Base-by-base conservation (phyloP, 2,113 vertebrate genomes). In the Craseonycteris thonglongyai region DNA sequence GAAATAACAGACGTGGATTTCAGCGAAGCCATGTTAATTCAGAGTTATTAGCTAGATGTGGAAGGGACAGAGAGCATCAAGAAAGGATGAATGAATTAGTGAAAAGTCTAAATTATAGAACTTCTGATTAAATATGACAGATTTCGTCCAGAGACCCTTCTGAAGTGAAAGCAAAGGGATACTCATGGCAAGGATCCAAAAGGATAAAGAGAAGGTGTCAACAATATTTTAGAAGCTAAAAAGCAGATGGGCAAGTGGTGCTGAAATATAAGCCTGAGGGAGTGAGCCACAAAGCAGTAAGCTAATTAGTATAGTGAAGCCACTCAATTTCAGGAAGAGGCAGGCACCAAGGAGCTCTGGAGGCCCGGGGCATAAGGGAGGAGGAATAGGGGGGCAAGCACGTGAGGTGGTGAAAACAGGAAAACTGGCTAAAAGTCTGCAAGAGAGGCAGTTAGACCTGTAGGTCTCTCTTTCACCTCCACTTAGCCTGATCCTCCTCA, bases 91-190 rank as follows among this genome's bases (percentile, higher is more conserved):
- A 76, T 10, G 45, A 69, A 85, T 88, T 38, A 76, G 30, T 45
- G 45, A 56, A 45, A 90, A 92, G 59, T 51, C 65, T 91, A 33
- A 65, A 33, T 68, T 78, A 78, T 0, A 80, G 49, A 59, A 30
- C 49, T 95, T 85, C 58, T 94, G 84, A 95, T 72, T 47, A 69
- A 80, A 75, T 30, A 63, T 19, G 90, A 86, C 59, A 94, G 90
- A 92, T 76, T 21, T 30, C 90, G 66, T 84, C 58, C 88, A 94
- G 87, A 95, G 49, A 88, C 18, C 12, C 69, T 87, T 35, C 61
- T n/a, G 38, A 79, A 66, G 75, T 19, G 15, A 84, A 72, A 92
- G 90, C 80, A 51, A 80, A 86, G 86, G 59, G 40, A 72, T 45
- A 38, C 33, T 84, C 35, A 68, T 90, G 88, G 95, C 92, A 56